Evolutionary conservation across 1,140 invertebrate genomes (phyloP).

Genomic region (Caenorhabditis brenneri): DNA sequence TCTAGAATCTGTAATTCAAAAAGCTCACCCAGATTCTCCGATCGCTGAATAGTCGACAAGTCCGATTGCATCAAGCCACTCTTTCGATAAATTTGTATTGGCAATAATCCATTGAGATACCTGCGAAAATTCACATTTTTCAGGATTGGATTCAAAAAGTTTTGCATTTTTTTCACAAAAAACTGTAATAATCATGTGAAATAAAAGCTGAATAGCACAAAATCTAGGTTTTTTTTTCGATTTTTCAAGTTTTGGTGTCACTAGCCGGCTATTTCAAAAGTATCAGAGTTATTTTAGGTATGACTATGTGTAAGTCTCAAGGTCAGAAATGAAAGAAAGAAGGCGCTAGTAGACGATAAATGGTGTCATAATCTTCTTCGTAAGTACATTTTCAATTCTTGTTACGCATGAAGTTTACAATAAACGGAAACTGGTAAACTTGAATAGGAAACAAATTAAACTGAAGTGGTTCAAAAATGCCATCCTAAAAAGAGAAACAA

Average conservation of each 20-base stretch:
- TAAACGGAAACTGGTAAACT: too few species aligned
- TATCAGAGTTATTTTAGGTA: neutral
- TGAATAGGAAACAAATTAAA: too few species aligned
- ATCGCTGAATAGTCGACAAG: conserved; percentile 59
- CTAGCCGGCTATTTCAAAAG: too few species aligned
- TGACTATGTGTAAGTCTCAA: neutral
- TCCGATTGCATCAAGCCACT: conserved; percentile 64
- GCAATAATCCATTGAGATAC: conserved; percentile 79
- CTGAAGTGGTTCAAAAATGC: too few species aligned
- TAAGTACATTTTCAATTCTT: neutral
- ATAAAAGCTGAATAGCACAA: too few species aligned
- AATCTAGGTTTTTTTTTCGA: too few species aligned
- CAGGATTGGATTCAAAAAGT: too few species aligned
- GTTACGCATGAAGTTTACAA: neutral
- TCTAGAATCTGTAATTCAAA: conserved; percentile 2
- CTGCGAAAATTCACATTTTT: neutral
- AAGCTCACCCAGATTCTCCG: conserved; percentile 54
- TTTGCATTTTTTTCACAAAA: too few species aligned
- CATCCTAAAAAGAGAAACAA: too few species aligned
- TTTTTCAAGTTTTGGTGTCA: too few species aligned
- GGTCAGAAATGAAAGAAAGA: neutral
- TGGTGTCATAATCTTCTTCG: neutral
- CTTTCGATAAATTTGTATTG: conserved; percentile 72
- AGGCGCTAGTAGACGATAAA: neutral
- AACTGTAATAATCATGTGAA: too few species aligned